These are phyloP conservation scores for Zaprionus taronus DNA, from an alignment of 1,140 invertebrate species.

Conservation along the genomic window DNA sequence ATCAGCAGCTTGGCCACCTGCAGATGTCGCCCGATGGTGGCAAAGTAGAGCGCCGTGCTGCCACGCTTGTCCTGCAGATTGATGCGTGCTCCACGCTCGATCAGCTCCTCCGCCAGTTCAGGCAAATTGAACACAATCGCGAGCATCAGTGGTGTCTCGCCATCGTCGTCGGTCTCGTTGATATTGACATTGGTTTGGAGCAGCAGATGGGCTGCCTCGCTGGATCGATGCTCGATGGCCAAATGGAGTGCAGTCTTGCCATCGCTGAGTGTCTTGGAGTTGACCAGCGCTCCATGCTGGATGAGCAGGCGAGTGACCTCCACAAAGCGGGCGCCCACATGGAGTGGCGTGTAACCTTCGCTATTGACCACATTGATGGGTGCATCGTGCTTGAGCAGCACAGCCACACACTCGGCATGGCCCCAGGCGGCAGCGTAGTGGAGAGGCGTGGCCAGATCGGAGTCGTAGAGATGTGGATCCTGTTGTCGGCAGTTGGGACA, in stretches of 20 bases:
- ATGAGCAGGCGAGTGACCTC: constrained; percentile 67
- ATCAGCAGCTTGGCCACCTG: constrained; percentile 84
- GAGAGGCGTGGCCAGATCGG: constrained; percentile 85
- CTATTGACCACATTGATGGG: constrained; percentile 92
- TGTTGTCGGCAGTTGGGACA: constrained; percentile 63
- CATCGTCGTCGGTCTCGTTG: constrained; percentile 86
- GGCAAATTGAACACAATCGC: constrained; percentile 85
- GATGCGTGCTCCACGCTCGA: constrained; percentile 86
- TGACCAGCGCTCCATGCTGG: constrained; percentile 74
- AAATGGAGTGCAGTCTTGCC: constrained; percentile 75
- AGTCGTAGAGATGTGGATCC: constrained; percentile 86
- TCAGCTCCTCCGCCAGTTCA: constrained; percentile 85
- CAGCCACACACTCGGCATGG: constrained; percentile 85
- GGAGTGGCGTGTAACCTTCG: constrained; percentile 96
- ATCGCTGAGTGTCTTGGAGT: constrained; percentile 73
- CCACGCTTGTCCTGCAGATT: constrained; percentile 87
- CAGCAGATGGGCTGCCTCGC: constrained; percentile 86
- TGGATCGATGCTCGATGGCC: constrained; percentile 77
- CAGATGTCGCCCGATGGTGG: constrained; percentile 85
- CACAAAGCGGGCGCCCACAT: constrained; percentile 91
- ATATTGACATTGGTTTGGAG: constrained; percentile 86
- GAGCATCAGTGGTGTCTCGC: constrained; percentile 86
- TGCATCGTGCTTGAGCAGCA: constrained; percentile 94
- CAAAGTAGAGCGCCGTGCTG: constrained; percentile 86
- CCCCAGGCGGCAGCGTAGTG: constrained; percentile 87